phyloP scores from a whole-genome alignment of 2,797 vertebrate genomes.

The Austrolebias charrua region DNA sequence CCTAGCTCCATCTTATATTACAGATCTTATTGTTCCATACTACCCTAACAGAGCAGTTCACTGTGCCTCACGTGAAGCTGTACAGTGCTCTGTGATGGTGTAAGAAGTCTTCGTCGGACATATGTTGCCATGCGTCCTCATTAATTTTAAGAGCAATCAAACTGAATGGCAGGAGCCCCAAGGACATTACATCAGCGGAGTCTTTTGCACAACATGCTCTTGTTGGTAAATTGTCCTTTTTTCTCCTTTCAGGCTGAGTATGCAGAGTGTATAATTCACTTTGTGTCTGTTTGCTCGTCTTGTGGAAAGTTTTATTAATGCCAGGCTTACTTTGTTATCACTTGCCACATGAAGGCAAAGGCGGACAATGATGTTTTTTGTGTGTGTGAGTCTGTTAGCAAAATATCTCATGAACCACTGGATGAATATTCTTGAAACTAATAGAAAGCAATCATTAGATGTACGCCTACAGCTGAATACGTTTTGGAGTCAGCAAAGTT shows the following conservation, averaged over 20 bases:
- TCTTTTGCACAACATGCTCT: conserved; percentile 27
- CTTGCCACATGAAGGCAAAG: no score
- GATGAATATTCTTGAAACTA: no score
- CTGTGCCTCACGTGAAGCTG: conserved; percentile 28
- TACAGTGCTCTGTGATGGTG: conserved; percentile 10
- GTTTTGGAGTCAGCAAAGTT: no score
- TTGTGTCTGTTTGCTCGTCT: background rate
- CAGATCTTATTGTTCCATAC: no score
- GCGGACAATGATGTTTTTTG: no score
- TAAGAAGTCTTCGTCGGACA: conserved; percentile 38
- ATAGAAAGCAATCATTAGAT: no score
- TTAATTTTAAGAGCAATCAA: conserved; percentile 60
- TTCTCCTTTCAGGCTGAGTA: conserved; percentile 4
- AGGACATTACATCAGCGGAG: conserved; percentile 51
- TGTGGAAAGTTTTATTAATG: background rate
- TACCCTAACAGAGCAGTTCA: no score
- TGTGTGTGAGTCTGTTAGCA: no score
- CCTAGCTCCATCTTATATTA: no score
- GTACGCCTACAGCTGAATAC: no score
- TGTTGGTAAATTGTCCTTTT: conserved; percentile 8
- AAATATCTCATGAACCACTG: no score
- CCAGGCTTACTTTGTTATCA: no score
- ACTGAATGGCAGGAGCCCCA: conserved; percentile 54
- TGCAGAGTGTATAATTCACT: background rate
- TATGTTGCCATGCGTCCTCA: conserved; percentile 34